These are phyloP conservation scores for Chrysomela aeneicollis DNA, from an alignment of 2,888 invertebrate genomes.

Conservation along the genomic window DNA sequence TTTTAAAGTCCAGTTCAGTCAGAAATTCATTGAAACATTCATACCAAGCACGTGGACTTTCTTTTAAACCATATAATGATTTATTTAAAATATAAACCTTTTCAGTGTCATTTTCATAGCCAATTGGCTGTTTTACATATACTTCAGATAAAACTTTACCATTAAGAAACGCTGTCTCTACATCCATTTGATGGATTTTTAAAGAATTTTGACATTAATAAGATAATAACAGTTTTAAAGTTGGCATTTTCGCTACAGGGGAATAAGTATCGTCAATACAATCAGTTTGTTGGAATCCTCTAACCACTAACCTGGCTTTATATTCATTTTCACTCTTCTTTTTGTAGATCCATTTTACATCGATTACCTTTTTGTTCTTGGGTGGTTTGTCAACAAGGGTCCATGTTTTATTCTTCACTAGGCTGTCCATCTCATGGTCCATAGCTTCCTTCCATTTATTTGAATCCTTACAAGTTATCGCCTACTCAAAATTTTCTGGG, in stretches of 20 bases:
- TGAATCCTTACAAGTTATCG: neutral
- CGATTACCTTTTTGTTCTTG: conserved; percentile 29
- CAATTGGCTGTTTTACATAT: conserved; percentile 39
- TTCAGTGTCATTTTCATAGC: conserved; percentile 28
- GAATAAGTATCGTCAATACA: conserved; percentile 29
- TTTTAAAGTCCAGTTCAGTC: conserved; percentile 24
- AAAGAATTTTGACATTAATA: conserved; percentile 28
- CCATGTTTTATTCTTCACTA: conserved; percentile 39
- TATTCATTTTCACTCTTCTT: conserved; percentile 29
- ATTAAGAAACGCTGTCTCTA: conserved; percentile 44
- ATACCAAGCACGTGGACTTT: conserved; percentile 37
- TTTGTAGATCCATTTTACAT: conserved; percentile 34
- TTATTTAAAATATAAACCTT: conserved; percentile 28
- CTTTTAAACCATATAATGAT: conserved; percentile 40
- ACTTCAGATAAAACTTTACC: conserved; percentile 40
- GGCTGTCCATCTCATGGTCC: conserved; percentile 29
- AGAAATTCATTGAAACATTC: conserved; percentile 38
- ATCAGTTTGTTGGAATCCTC: conserved; percentile 34
- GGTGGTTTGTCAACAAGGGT: conserved; percentile 29
- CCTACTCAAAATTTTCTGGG: neutral
- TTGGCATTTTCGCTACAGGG: conserved; percentile 32
- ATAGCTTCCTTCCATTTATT: conserved; percentile 34
- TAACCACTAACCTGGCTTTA: conserved; percentile 22
- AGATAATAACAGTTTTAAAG: conserved; percentile 21
- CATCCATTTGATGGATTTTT: conserved; percentile 41